These are phyloP conservation scores for Psittacula derbiana DNA, from an alignment of 2,797 vertebrate species.

Conservation along the genomic window DNA sequence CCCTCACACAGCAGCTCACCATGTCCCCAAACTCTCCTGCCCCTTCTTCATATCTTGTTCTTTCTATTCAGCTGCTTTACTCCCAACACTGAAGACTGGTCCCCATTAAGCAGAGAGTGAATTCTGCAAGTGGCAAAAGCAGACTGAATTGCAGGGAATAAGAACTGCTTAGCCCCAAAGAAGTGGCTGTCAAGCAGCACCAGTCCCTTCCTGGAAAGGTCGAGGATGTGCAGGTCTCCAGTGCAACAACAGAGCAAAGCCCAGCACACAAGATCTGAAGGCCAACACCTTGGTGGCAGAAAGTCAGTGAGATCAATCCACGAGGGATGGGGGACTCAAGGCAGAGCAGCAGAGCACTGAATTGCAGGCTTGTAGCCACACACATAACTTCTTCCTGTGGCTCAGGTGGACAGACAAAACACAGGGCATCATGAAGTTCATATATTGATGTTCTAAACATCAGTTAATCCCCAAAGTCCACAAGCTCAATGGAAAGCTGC, in stretches of 20 bases:
- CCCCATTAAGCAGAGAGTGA: background rate
- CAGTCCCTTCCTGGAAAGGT: background rate
- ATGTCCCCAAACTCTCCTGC: background rate
- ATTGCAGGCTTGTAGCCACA: background rate
- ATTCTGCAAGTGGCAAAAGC: background rate
- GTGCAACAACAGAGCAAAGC: background rate
- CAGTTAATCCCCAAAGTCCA: background rate
- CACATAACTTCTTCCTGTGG: background rate
- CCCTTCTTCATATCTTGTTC: background rate
- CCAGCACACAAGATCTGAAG: background rate
- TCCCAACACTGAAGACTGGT: accelerated
- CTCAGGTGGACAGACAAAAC: background rate
- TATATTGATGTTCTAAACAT: slow-evolving; percentile 1
- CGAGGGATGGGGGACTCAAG: background rate
- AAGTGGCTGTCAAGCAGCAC: background rate
- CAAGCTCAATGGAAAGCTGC: background rate
- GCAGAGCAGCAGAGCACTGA: background rate
- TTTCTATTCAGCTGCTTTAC: background rate
- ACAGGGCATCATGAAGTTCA: background rate
- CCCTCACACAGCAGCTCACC: background rate
- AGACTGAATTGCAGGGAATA: background rate
- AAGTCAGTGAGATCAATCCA: background rate
- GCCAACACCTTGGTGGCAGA: background rate
- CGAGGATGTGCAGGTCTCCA: accelerated
- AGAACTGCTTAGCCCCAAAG: background rate